Evolutionary conservation across 1,140 invertebrate genomes (phyloP).

Genomic region (Zaprionus gabonicus): DNA sequence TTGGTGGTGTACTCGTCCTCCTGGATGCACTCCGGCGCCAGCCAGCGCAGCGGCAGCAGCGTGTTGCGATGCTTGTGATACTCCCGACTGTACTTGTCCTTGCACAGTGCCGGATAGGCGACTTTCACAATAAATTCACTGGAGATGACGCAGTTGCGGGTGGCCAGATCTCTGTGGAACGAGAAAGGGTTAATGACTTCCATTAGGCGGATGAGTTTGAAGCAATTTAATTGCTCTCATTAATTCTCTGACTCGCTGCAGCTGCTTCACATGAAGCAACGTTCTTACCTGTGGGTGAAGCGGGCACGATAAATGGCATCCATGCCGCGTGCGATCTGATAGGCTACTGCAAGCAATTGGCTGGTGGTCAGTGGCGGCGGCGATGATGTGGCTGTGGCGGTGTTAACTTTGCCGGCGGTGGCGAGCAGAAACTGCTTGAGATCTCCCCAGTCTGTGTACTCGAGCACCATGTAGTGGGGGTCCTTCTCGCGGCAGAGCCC

Average conservation of each 20-base stretch:
- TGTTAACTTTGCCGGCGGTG: constrained; percentile 86
- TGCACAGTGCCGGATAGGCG: constrained; percentile 91
- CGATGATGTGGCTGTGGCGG: constrained; percentile 71
- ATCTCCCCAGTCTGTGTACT: constrained; percentile 98
- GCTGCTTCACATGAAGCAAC: too few relatives aligned
- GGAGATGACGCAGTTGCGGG: constrained; percentile 96
- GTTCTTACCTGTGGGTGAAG: constrained; percentile 76
- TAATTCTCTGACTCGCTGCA: not conserved
- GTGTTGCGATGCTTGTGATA: constrained; percentile 93
- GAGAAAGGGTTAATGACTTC: constrained; percentile 10
- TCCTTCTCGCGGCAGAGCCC: constrained; percentile 93
- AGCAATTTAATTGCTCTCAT: constrained; percentile 5
- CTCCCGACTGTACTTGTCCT: constrained; percentile 94
- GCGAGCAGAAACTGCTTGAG: constrained; percentile 96
- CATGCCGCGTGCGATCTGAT: constrained; percentile 94
- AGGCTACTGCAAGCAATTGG: constrained; percentile 90
- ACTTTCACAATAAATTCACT: constrained; percentile 94
- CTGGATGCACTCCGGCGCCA: constrained; percentile 94
- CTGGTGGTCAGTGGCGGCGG: constrained; percentile 88
- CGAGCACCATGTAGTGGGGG: constrained; percentile 94
- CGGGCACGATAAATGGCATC: constrained; percentile 88
- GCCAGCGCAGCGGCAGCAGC: constrained; percentile 93
- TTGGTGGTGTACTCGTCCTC: constrained; percentile 97
- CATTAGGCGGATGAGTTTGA: constrained; percentile 8
- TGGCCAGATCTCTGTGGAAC: constrained; percentile 91